Base-by-base conservation (phyloP, 2,888 invertebrate genomes). In the Sinodicranocentrus sp. region DNA sequence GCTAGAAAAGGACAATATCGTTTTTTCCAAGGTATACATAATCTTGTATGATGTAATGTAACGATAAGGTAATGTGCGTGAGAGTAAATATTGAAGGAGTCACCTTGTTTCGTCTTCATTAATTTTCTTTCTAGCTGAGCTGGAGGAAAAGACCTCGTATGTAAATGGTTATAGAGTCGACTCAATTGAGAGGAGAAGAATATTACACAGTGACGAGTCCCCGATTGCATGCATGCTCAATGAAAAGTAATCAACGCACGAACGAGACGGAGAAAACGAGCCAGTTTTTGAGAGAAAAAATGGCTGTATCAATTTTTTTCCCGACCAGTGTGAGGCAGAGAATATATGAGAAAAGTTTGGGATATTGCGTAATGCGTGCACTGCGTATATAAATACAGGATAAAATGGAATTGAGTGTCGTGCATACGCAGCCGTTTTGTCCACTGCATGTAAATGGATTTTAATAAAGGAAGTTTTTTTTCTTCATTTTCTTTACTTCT, bases 71-170 rank as follows among this genome's bases (percentile, higher is more conserved):
- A 57, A 57, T 63, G 73, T 71, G 71, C 71, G 71, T 76, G 76
- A 52, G 57, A 26, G 67, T 67, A 54, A 65, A 67, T 67, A 76
- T 76, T 48, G 54, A 57, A 71, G 68, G 26, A 43, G 57, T 67
- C 57, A 67, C 44, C 70, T 61, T 70, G 26, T 80, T 72, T 80
- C 79, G 72, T 80, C 79, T 80, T 80, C 79, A 80, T 80, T 80
- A 80, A 80, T 54, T 71, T 57, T 67, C 26, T 72, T 76, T 23
- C 3, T 65, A 39, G 54, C 67, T 76, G 54, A 39, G 54, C 67
- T 76, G 54, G 76, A 67, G 67, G 76, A 52, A 33, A 75, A 43
- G 25, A 59, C 2, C 10, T 28, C n/a, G n/a, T n/a, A 26, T 63
- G n/a, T 26, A 52, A 70, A 26, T 8, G 26, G 26, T 10, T 17